Base-by-base conservation (phyloP, 2,797 vertebrate species). In the Rhinophrynus dorsalis region DNA sequence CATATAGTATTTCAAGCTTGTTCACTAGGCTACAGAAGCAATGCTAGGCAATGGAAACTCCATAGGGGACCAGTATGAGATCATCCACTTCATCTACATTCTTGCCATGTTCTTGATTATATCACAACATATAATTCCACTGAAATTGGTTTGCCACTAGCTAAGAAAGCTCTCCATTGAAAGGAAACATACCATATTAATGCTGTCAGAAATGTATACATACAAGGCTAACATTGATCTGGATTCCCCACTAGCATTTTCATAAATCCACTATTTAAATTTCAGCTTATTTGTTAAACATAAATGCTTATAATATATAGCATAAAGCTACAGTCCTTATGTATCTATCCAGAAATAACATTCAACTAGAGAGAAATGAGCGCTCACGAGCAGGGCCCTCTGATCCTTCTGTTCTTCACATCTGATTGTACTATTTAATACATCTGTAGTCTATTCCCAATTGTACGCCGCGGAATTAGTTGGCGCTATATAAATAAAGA, bases 51-150 rank as follows among this genome's bases (percentile, higher is more conserved):
- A 8, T 32, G 18, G 33, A 29, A 51, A n/a, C 44, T 51, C 24
- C 18, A 42, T 13, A 26, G 38, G 57, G 47, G 56, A 42, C 10
- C 18, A 26, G 24, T 11, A 32, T 68, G 37, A 74, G 76, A 70
- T 75, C 62, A 72, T 54, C 68, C 74, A 45, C n/a, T 35, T 8
- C 23, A 29, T 50, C 47, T 47, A 38, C 21, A 45, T 15, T 48
- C 37, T 26, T 26, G 33, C 35, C 48, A 47, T 33, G 23, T 68
- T 44, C 33, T 33, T 0, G 2, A 26, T 37, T 61, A 45, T 38
- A 17, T 13, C 13, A 13, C 29, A 33, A 35, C 33, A 57, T 27
- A 58, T 2, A 4, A 12, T 17, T n/a, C 52, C 38, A 18, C 3
- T 47, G 30, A 27, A 18, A 20, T 26, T 56, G 24, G 21, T 11